Percentiles rank a stretch among this genome's conserved stretches.
phyloP scores from a whole-genome alignment of 2,888 invertebrate species.

The Eubasilissa splendida region DNA sequence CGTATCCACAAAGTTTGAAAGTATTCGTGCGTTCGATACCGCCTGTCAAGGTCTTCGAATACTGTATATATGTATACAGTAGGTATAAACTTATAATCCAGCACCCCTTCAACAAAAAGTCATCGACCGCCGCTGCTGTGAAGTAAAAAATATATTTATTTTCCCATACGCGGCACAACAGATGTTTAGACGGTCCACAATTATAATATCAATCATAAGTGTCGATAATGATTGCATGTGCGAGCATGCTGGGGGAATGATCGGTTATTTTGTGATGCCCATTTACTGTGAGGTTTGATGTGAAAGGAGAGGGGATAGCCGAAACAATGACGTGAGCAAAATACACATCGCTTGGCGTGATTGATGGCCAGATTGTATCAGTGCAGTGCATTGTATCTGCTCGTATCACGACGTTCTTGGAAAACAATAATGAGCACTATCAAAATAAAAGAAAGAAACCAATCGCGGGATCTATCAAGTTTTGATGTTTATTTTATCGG shows the following conservation, averaged over 20 bases:
- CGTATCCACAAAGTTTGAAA: no score
- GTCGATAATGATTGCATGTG: slow-evolving; percentile 51
- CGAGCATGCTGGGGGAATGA: slow-evolving; percentile 34
- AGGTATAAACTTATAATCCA: no score
- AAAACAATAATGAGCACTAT: neutral
- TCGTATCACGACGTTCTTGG: neutral
- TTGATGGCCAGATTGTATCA: slow-evolving; percentile 17
- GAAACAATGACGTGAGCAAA: neutral
- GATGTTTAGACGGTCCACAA: slow-evolving; percentile 43
- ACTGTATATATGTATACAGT: no score
- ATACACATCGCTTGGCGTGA: neutral
- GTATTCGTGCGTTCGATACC: no score
- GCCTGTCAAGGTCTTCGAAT: no score
- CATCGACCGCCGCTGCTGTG: no score
- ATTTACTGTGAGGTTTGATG: slow-evolving; percentile 15
- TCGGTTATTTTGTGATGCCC: slow-evolving; percentile 29
- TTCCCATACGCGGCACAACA: slow-evolving; percentile 8
- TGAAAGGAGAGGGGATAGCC: neutral
- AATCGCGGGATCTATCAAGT: no score
- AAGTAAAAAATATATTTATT: slow-evolving; percentile 11
- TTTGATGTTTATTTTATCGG: no score
- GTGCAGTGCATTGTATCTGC: no score
- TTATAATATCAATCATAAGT: slow-evolving; percentile 51
- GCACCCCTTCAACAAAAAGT: no score
- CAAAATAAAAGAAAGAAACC: no score